Evolutionary conservation across 2,888 invertebrate species (phyloP), one percentile per base, ranked within the genome.

Genomic region (Leptinotarsa juncta): DNA sequence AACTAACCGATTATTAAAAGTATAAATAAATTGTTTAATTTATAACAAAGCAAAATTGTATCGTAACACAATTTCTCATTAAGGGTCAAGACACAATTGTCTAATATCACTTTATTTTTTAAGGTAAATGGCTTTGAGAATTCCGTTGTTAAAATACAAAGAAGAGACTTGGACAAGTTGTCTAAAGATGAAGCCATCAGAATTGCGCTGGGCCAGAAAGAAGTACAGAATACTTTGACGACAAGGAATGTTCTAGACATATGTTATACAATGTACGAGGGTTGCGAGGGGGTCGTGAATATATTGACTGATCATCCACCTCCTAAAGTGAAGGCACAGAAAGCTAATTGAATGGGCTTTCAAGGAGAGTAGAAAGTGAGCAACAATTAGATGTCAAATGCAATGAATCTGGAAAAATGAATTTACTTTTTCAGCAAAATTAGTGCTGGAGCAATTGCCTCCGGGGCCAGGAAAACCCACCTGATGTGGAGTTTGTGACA

Each of bases 111-210:
- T 16, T 12, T 60, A 69, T 67, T 57, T 53, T 83, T 85, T 55
- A 78, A 90, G 89, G 85, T 92, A 3, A 91, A 92, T 82, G 89
- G 90, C 5, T 83, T 84, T 60, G 89, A 90, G 80, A 87, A 89
- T 75, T 88, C 89, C 67, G 85, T 87, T 16, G 85, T 91, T 7
- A 91, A 91, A 84, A 87, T 92, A 49, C 87, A 90, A 2, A 88
- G 90, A 67, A 83, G 84, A 50, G 86, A 89, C 67, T 84, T 93
- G 71, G 91, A 91, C 71, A 87, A 84, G 80, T 86, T 92, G 75
- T 89, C 86, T 20, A 88, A 88, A 79, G 90, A 91, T 49, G 87
- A 89, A 70, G 93, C 92, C 0, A 82, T 90, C 67, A 87, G 89
- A 72, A 84, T 91, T 71, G 91, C 91, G 4, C 86, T 90, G 72